phyloP scores from a whole-genome alignment of 23 tunicate genomes.

The Trididemnum nubilum region DNA sequence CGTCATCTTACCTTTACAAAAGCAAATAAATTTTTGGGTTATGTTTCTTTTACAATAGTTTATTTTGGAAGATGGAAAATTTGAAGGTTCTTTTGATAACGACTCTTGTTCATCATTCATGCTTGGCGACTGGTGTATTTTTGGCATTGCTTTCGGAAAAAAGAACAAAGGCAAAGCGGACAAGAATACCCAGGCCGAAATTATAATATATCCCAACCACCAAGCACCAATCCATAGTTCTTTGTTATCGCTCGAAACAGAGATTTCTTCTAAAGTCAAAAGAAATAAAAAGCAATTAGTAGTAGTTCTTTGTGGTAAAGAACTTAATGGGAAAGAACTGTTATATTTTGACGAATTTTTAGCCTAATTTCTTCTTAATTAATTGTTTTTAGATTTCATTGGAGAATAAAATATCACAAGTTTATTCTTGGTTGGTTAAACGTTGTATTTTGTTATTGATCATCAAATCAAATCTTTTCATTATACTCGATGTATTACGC shows the following conservation, averaged over 20 bases:
- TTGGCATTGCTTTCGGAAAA: slow-evolving; percentile 66
- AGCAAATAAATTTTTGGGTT: not conserved
- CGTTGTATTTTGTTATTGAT: too few species aligned
- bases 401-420: too few species aligned
- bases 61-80: not conserved
- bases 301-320: not conserved
- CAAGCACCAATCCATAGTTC: slow-evolving; percentile 87
- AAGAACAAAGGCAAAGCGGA: slow-evolving; percentile 77
- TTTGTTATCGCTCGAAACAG: slow-evolving; percentile 33
- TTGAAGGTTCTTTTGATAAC: not conserved
- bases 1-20: slow-evolving; percentile 34
- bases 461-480: too few species aligned
- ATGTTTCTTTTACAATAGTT: not conserved
- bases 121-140: not conserved
- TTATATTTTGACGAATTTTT: too few species aligned
- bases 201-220: slow-evolving; percentile 92
- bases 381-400: too few species aligned
- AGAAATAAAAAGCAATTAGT: not conserved
- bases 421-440: too few species aligned
- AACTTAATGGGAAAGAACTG: too few species aligned
- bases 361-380: too few species aligned
- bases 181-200: slow-evolving; percentile 58
- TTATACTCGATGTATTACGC: too few species aligned
- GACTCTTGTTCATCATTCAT: not conserved
- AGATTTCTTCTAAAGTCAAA: slow-evolving; percentile 12